These are phyloP conservation scores for Sarcophilus harrisii DNA, from an alignment of 2,797 vertebrate species.

Conservation along the genomic window DNA sequence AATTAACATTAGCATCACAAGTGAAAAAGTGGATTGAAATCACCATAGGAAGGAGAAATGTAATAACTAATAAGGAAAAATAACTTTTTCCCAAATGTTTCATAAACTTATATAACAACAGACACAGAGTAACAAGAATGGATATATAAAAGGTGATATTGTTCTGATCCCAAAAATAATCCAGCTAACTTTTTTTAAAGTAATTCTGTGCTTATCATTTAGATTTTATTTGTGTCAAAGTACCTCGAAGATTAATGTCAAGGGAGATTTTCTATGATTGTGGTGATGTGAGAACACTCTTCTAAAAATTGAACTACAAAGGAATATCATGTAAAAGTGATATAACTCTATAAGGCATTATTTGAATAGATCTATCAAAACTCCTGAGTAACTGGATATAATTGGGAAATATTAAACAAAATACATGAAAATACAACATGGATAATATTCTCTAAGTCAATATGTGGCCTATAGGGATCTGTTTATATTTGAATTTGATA, in stretches of 20 bases:
- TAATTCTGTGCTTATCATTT: background rate
- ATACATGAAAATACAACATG: background rate
- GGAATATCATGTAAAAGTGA: background rate
- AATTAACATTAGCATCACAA: background rate
- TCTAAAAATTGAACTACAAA: constrained; percentile 38
- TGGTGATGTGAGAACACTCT: constrained; percentile 28
- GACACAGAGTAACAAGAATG: constrained; percentile 18
- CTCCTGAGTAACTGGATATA: background rate
- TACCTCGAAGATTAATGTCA: constrained; percentile 1
- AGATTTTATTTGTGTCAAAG: constrained; percentile 44
- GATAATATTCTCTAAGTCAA: background rate
- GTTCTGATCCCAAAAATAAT: constrained; percentile 32
- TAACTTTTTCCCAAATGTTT: background rate
- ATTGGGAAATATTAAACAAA: background rate
- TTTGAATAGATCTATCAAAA: background rate
- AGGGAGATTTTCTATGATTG: constrained; percentile 17
- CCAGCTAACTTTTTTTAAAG: constrained; percentile 16
- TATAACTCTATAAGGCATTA: background rate
- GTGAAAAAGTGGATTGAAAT: constrained; percentile 15
- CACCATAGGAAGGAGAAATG: background rate
- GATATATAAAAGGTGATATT: constrained; percentile 19
- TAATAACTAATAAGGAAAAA: background rate
- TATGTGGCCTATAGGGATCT: background rate
- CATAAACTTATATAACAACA: background rate
- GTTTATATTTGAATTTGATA: background rate